Percentiles rank a stretch among this genome's conserved stretches.
Conservation (phyloP, 2,113 vertebrate genomes). For the Paracanthobrama guichenoti region DNA sequence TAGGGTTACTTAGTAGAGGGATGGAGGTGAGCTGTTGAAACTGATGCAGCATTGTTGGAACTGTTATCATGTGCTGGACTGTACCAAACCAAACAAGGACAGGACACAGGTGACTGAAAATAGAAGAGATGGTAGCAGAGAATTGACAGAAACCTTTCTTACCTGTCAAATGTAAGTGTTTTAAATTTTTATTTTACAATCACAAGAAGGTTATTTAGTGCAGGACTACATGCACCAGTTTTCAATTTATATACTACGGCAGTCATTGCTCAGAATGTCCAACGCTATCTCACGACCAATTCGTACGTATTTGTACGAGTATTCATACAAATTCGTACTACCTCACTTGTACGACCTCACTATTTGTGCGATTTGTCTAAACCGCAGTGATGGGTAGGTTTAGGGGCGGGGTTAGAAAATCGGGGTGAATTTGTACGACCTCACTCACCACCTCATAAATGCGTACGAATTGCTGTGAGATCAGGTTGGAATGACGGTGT, state of each 20-base stretch:
- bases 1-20: slow-evolving; percentile 53
- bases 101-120: slow-evolving; percentile 67
- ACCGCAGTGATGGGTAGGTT: too few species aligned
- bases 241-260: neutral
- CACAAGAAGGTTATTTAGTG: neutral
- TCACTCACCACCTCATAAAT: too few species aligned
- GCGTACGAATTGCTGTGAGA: too few species aligned
- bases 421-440: too few species aligned
- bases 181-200: slow-evolving; percentile 6
- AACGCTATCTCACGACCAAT: too few species aligned
- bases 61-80: slow-evolving; percentile 77
- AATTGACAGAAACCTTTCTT: slow-evolving; percentile 73
- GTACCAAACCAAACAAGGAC: slow-evolving; percentile 70
- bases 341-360: too few species aligned
- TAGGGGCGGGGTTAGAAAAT: too few species aligned
- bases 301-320: too few species aligned
- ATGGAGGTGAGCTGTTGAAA: slow-evolving; percentile 71
- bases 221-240: neutral
- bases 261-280: neutral
- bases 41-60: slow-evolving; percentile 72
- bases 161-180: slow-evolving; percentile 69
- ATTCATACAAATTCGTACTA: too few species aligned
- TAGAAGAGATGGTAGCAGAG: slow-evolving; percentile 77
- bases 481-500: neutral
- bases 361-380: too few species aligned